Evolutionary conservation across 1,140 invertebrate species (phyloP), one percentile per base, ranked within the genome.

Genomic region (Pseudomyrmex dendroicus): DNA sequence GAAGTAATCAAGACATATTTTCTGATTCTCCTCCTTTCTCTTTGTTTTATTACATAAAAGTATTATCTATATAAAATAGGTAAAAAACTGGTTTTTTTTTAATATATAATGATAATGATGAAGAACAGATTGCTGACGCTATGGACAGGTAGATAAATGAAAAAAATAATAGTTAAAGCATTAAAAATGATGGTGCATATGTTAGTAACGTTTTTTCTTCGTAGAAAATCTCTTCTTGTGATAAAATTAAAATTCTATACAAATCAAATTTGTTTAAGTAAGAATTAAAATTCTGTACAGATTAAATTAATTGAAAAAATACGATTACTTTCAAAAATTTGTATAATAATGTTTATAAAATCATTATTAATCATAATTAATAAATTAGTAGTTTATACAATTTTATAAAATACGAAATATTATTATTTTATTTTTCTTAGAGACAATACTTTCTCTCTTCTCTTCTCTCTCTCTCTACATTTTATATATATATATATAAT

Each of bases 121-220:
- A 50, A 85, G 56, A 84, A 62, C 44, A 74, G 86, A 90, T 88
- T 90, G 89, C 91, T 92, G 91, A 89, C 92, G 92, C 92, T 92
- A 92, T 93, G 91, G 91, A 93, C 91, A 91, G 91, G 89, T 91
- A 91, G 89, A 83, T 76, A 87, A 86, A 89, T 87, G 86, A 73
- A 89, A 74, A 84, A 77, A 56, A 80, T 89, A 90, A 84, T 78
- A 74, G 84, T 35, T 56, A 56, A 46, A 44, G 12, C 46, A 63
- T 61, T 10, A 48, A 82, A 80, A 12, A 10, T 80, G 35, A 68
- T 17, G 10, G 13, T 12, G 20, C 20, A 54, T 35, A 25, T 12
- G 15, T 44, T 17, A 57, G 48, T 22, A 15, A 35, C 15, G 8
- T 5, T 15, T 50, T 48, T 12, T 63, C 1, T 25, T 68, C n/a